Base-by-base conservation (phyloP, 2,888 invertebrate genomes). In the Pollenia amentaria region DNA sequence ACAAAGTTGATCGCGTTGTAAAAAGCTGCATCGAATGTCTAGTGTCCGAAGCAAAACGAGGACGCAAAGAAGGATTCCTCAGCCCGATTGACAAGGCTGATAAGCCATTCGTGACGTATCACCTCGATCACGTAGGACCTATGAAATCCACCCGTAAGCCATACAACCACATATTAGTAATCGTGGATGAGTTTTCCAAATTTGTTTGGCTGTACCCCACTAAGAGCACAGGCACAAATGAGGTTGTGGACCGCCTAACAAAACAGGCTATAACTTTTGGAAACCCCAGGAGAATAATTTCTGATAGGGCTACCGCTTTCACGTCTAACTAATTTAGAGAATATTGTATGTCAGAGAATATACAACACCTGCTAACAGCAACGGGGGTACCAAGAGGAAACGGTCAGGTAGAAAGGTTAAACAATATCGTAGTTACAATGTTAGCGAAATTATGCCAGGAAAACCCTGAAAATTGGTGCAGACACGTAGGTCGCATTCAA, bases 11-110 rank as follows among this genome's bases (percentile, higher is more conserved):
- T 9, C 11, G 16, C 1, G 40, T 62, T n/a, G 40, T 62, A 1
- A 62, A 40, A 40, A 40, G 62, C 12, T 62, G 62, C n/a, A n/a
- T 62, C 12, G 62, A 62, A 62, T 62, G 40, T 62, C 10, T 62
- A 40, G n/a, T 62, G 6, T 40, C 62, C 4, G 62, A 40, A 1
- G 62, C 62, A 11, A 62, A 62, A 40, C 38, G 55, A 55, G 3
- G 8, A 48, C n/a, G n/a, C n/a, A n/a, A n/a, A n/a, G n/a, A n/a
- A n/a, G n/a, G n/a, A n/a, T n/a, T n/a, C n/a, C n/a, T n/a, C n/a
- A n/a, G n/a, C n/a, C n/a, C n/a, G n/a, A n/a, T n/a, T n/a, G n/a
- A n/a, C n/a, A n/a, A n/a, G n/a, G n/a, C n/a, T n/a, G n/a, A n/a
- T n/a, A n/a, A n/a, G n/a, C n/a, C n/a, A n/a, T n/a, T n/a, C n/a